Evolutionary conservation across 2,113 vertebrate genomes (phyloP), one percentile per base, ranked within the genome.

Genomic region (Grammomys surdaster): DNA sequence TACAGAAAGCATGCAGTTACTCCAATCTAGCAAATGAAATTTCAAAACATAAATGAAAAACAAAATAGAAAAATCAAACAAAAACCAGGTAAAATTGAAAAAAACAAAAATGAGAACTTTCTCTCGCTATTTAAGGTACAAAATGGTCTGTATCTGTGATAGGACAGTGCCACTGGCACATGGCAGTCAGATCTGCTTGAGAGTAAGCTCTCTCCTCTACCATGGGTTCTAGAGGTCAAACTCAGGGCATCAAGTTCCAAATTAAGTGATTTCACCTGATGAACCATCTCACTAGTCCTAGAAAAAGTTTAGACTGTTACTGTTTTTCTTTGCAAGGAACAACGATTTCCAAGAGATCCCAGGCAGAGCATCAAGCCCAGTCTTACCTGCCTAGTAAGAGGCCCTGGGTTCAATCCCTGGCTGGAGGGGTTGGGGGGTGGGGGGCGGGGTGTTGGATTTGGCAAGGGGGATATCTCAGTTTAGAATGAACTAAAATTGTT

Each of bases 1-100:
- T 77, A 22, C 43, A 0, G 1, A 90, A 97, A 97, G 89, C 28
- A 88, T 36, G 77, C 14, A 26, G 40, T 91, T 86, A 97, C 75
- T 75, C 86, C 33, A 46, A 75, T 78, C 84, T 85, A 82, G 43
- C 20, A 60, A 87, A 90, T 22, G 33, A 76, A 91, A 87, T 92
- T 90, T 92, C 77, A 78, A 97, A 92, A 93, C 16, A 43, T 26
- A 67, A 36, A 69, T 24, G 31, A 67, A 86, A 86, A 86, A 12
- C 17, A 82, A 56, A 40, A 36, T 6, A 60, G 26, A 20, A 60
- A 84, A 84, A 43, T 28, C 10, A 67, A 77, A 48, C 43, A 85
- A 85, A 46, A 65, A 60, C 5, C 22, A 43, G 65, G 46, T 46
- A 8, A 65, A 43, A 33, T 48, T 96, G 36, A 40, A 67, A 88